These are phyloP conservation scores for Aotus griseimembra DNA, from an alignment of 2,797 vertebrate species.

Conservation along the genomic window DNA sequence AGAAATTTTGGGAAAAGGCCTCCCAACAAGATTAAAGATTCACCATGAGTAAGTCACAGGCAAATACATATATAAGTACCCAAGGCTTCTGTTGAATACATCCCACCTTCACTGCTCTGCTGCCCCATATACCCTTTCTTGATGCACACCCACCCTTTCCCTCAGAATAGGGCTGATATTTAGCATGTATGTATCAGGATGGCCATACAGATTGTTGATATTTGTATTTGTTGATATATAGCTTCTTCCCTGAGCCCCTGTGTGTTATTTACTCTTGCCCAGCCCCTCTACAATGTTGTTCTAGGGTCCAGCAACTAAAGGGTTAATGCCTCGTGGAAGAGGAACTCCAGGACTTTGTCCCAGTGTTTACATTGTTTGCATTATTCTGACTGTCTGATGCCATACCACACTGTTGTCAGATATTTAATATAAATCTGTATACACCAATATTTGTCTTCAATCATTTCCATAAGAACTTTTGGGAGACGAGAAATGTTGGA, in stretches of 20 bases:
- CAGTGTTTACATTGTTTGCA: neutral
- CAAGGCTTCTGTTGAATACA: neutral
- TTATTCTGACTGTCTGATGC: neutral
- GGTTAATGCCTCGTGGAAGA: neutral
- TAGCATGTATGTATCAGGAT: neutral
- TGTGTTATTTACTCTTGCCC: neutral
- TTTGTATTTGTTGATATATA: neutral
- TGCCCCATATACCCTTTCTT: neutral
- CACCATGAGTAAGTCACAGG: neutral
- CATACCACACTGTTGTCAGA: neutral
- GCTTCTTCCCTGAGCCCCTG: neutral
- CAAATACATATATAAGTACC: neutral
- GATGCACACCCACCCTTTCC: neutral
- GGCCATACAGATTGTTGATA: neutral
- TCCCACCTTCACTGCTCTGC: neutral
- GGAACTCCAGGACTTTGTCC: neutral
- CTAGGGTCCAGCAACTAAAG: neutral
- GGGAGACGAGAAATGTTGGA: neutral
- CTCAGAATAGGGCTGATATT: neutral
- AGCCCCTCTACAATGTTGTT: neutral
- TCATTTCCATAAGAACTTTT: neutral
- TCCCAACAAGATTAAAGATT: neutral
- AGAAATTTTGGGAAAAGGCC: neutral
- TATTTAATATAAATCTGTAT: neutral
- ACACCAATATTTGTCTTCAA: neutral